These are phyloP conservation scores for Abscondita cerata DNA, from an alignment of 2,888 invertebrate genomes.

Conservation along the genomic window DNA sequence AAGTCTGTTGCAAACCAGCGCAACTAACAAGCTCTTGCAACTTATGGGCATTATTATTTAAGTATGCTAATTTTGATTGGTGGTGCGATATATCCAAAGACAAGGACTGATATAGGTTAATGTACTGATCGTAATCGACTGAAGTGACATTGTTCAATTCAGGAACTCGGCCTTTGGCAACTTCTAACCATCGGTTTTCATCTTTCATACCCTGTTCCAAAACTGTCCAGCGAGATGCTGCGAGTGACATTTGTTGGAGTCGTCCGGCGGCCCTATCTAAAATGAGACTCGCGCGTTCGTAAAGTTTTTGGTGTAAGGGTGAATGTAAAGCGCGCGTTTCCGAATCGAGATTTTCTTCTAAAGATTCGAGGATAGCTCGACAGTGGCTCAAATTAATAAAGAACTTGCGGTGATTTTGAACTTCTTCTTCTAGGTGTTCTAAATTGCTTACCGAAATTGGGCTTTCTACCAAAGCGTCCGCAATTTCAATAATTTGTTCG, in stretches of 20 bases:
- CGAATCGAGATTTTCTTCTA: conserved; percentile 82
- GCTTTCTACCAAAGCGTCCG: conserved; percentile 80
- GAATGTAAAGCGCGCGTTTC: conserved; percentile 79
- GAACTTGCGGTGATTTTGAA: conserved; percentile 88
- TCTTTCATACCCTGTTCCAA: conserved; percentile 83
- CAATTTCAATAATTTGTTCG: conserved; percentile 82
- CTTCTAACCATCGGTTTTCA: conserved; percentile 82
- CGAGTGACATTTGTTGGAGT: conserved; percentile 83
- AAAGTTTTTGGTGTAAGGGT: conserved; percentile 76
- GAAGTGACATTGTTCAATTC: conserved; percentile 82
- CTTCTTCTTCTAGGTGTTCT: conserved; percentile 85
- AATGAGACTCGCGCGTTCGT: conserved; percentile 76
- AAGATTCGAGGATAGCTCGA: conserved; percentile 82
- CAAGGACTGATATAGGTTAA: conserved; percentile 81
- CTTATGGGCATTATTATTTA: conserved; percentile 75
- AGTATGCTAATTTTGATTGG: conserved; percentile 77
- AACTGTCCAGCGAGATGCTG: conserved; percentile 84
- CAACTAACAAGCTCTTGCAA: conserved; percentile 78
- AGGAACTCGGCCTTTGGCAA: conserved; percentile 84
- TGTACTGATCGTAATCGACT: conserved; percentile 84
- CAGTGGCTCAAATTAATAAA: conserved; percentile 89
- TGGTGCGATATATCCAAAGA: conserved; percentile 82
- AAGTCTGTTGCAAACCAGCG: conserved; percentile 75
- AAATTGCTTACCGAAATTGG: conserved; percentile 77
- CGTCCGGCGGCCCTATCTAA: conserved; percentile 82